These are phyloP conservation scores for Todiramphus chloris DNA, from an alignment of 2,113 vertebrate genomes.

Conservation along the genomic window DNA sequence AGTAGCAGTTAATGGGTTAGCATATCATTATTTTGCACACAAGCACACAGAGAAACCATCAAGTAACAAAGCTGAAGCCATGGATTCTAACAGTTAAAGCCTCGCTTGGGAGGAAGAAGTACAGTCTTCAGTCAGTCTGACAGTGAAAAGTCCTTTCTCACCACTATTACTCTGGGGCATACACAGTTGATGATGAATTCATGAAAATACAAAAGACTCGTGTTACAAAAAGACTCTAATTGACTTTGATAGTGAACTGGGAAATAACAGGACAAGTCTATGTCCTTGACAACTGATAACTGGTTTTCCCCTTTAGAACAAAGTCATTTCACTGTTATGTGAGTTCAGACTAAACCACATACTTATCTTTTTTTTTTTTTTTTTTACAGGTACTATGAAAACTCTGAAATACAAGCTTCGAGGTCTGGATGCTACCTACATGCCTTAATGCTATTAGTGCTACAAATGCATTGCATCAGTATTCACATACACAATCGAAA, in stretches of 20 bases:
- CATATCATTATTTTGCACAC: background rate
- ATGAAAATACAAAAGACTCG: slow-evolving; percentile 8
- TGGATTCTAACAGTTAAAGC: background rate
- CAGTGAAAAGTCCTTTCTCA: background rate
- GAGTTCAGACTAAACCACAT: background rate
- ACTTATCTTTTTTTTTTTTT: background rate
- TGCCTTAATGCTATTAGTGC: background rate
- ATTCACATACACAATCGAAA: background rate
- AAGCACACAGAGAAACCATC: background rate
- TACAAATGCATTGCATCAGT: background rate
- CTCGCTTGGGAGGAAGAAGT: background rate
- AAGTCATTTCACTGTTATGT: background rate
- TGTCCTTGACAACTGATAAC: background rate
- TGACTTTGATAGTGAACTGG: background rate
- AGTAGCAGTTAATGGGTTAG: background rate
- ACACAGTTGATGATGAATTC: background rate
- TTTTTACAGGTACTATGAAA: background rate
- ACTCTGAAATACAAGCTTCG: background rate
- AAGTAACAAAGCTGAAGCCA: background rate
- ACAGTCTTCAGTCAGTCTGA: background rate
- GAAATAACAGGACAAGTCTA: background rate
- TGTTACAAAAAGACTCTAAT: background rate
- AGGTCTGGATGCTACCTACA: background rate
- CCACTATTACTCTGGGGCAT: background rate
- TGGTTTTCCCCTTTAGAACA: background rate